These are phyloP conservation scores for Vollenhovia emeryi DNA, from an alignment of 1,140 invertebrate species.

Conservation along the genomic window DNA sequence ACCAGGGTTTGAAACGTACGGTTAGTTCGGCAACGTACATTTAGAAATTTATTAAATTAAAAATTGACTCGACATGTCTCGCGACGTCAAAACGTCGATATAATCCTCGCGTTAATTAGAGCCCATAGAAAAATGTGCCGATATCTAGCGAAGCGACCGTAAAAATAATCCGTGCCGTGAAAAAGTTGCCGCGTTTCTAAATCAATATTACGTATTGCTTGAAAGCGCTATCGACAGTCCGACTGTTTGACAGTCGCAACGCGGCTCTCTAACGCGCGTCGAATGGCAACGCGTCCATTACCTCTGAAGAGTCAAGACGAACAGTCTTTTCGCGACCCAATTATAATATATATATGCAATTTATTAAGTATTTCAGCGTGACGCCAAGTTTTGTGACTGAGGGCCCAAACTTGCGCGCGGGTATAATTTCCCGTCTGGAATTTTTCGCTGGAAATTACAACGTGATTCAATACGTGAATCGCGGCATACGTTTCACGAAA, in stretches of 20 bases:
- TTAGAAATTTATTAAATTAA: not conserved
- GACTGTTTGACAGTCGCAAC: not conserved
- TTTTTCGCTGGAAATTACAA: slow-evolving; percentile 53
- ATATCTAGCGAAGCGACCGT: not conserved
- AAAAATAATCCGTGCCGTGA: not conserved
- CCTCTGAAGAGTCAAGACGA: not conserved
- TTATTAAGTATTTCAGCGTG: not conserved
- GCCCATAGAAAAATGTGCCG: not conserved
- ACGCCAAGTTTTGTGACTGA: not conserved
- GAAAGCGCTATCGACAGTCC: not conserved
- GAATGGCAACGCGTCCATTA: slow-evolving; percentile 1
- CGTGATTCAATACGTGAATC: slow-evolving; percentile 49
- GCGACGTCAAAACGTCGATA: not conserved
- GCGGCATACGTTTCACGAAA: slow-evolving; percentile 32
- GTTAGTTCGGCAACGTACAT: not conserved
- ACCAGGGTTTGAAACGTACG: no score
- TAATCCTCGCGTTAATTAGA: not conserved
- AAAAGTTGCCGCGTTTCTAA: not conserved
- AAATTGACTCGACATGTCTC: not conserved
- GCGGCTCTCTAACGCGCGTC: not conserved
- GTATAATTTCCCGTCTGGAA: slow-evolving; percentile 22
- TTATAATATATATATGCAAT: not conserved
- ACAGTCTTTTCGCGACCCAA: no score
- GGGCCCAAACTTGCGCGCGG: not conserved
- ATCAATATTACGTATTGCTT: slow-evolving; percentile 4